phyloP scores from a whole-genome alignment of 1,140 invertebrate genomes.

The Aphelinus certus region DNA sequence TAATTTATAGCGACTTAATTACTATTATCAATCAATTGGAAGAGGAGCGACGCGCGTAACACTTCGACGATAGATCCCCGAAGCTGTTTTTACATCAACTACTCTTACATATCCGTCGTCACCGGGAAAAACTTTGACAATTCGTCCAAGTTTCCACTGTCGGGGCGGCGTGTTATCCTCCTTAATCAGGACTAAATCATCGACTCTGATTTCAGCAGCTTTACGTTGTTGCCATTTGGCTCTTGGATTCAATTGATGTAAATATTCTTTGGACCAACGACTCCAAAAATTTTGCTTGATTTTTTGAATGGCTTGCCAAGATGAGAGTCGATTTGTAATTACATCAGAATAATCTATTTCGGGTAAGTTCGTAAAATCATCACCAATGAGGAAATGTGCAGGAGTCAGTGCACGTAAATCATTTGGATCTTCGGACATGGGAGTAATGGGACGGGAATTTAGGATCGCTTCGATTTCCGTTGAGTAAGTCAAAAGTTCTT shows the following conservation, averaged over 20 bases:
- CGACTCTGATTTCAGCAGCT: no score
- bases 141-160: background rate
- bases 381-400: constrained; percentile 44
- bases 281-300: constrained; percentile 46
- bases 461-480: no score
- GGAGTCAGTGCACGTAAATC: background rate
- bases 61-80: background rate
- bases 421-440: constrained; percentile 40
- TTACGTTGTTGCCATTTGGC: constrained; percentile 43
- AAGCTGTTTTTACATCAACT: no score
- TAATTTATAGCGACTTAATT: no score
- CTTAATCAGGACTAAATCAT: constrained; percentile 21
- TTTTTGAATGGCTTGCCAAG: constrained; percentile 15
- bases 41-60: background rate
- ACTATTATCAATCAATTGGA: background rate
- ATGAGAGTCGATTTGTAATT: constrained; percentile 1
- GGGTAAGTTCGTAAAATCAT: no score
- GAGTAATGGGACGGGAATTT: constrained; percentile 30
- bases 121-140: no score
- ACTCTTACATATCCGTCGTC: no score
- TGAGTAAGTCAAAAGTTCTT: no score
- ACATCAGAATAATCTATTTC: no score
- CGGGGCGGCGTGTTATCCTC: constrained; percentile 27
- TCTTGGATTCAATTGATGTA: constrained; percentile 32
- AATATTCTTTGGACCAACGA: constrained; percentile 14